These are phyloP conservation scores for Phrynosoma platyrhinos DNA, from an alignment of 2,113 vertebrate genomes.

Conservation along the genomic window DNA sequence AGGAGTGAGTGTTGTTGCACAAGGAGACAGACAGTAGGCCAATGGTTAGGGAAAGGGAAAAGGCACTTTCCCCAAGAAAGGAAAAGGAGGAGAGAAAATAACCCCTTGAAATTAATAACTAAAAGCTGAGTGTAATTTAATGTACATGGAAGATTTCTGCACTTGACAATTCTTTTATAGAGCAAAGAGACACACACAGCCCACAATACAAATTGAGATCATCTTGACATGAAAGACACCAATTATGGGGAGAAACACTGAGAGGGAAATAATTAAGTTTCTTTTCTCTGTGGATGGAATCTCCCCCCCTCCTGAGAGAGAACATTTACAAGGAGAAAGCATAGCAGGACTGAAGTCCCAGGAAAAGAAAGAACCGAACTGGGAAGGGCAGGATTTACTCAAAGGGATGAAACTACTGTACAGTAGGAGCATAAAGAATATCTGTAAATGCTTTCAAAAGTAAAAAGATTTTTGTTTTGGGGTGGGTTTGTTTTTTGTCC, in stretches of 20 bases:
- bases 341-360: neutral
- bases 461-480: too few relatives aligned
- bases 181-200: slow-evolving; percentile 39
- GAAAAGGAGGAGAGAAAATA: neutral
- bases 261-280: slow-evolving; percentile 61
- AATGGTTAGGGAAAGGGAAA: accelerated
- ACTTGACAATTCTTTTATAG: slow-evolving; percentile 60
- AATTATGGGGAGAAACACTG: slow-evolving; percentile 60
- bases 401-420: neutral
- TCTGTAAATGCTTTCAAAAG: too few relatives aligned
- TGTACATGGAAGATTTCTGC: slow-evolving; percentile 55
- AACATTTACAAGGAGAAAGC: neutral
- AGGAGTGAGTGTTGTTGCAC: neutral
- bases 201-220: slow-evolving; percentile 66
- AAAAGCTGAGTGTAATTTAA: slow-evolving; percentile 63
- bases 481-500: too few relatives aligned
- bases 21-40: neutral
- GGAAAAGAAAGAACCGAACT: neutral
- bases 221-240: slow-evolving; percentile 60
- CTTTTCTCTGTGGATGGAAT: slow-evolving; percentile 17
- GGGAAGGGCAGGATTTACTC: neutral
- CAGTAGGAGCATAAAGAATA: too few relatives aligned
- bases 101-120: slow-evolving; percentile 64
- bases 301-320: neutral
- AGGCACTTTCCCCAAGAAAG: neutral